phyloP scores from a whole-genome alignment of 2,797 vertebrate species.

The Epinephelus coioides region DNA sequence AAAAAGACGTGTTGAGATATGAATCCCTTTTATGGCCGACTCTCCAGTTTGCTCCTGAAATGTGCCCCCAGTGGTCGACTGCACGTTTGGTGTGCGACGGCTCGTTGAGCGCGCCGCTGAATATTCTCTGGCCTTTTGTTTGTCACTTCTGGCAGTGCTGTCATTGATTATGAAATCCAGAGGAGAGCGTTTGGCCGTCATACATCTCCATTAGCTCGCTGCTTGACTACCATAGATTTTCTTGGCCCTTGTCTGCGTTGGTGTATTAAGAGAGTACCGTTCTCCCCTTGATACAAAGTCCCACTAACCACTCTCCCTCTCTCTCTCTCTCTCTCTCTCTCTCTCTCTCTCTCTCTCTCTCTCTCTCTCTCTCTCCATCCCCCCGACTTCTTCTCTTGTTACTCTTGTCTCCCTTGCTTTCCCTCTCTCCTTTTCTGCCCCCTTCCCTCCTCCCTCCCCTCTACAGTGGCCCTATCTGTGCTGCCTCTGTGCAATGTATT shows the following conservation, averaged over 20 bases:
- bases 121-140: slow-evolving; percentile 95
- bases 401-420: slow-evolving; percentile 57
- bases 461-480: slow-evolving; percentile 83
- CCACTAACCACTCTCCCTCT: slow-evolving; percentile 84
- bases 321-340: slow-evolving; percentile 29
- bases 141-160: slow-evolving; percentile 94
- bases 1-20: slow-evolving; percentile 95
- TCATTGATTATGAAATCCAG: slow-evolving; percentile 99
- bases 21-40: slow-evolving; percentile 93
- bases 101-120: slow-evolving; percentile 82
- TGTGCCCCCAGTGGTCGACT: slow-evolving; percentile 90
- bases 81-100: slow-evolving; percentile 55
- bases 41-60: slow-evolving; percentile 92
- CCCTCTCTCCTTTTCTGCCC: slow-evolving; percentile 47
- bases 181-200: slow-evolving; percentile 97
- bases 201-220: slow-evolving; percentile 99
- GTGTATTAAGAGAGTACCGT: slow-evolving; percentile 92
- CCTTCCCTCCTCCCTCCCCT: slow-evolving; percentile 41
- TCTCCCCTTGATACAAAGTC: slow-evolving; percentile 95
- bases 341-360: slow-evolving; percentile 21
- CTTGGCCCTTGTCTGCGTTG: slow-evolving; percentile 95
- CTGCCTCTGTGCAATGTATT: slow-evolving; percentile 91
- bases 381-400: slow-evolving; percentile 62
- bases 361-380: slow-evolving; percentile 74
- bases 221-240: slow-evolving; percentile 99